These are phyloP conservation scores for Phylloscopus whistleri DNA, from an alignment of 2,113 vertebrate genomes.

Conservation along the genomic window DNA sequence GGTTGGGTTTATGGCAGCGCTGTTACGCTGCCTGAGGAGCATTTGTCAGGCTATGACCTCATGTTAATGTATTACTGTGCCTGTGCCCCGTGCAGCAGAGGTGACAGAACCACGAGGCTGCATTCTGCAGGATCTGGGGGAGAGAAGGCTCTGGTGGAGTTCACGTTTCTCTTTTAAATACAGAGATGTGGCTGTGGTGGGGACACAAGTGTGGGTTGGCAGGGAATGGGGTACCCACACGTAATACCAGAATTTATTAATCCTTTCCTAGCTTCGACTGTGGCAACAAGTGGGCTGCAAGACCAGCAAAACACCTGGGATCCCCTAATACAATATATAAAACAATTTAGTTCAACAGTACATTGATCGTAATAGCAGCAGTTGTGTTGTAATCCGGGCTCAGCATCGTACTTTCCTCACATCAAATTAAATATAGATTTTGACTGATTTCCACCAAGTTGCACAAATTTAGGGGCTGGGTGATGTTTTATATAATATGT, in stretches of 20 bases:
- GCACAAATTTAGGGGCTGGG: background rate
- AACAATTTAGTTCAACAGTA: background rate
- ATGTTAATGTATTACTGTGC: background rate
- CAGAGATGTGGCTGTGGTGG: background rate
- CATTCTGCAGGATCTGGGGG: background rate
- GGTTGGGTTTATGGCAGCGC: background rate
- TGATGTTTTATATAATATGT: conserved; percentile 2
- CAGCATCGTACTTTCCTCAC: background rate
- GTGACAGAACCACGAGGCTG: background rate
- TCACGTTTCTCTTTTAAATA: background rate
- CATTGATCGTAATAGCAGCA: background rate
- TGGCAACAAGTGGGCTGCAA: background rate
- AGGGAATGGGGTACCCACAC: background rate
- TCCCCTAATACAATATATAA: background rate
- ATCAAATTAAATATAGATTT: conserved; percentile 24
- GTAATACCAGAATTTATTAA: fast-evolving
- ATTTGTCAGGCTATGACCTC: background rate
- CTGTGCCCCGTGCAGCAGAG: background rate
- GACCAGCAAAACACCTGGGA: background rate
- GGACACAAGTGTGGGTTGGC: fast-evolving
- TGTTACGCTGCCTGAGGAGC: background rate
- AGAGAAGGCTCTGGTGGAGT: background rate
- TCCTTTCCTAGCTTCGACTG: background rate
- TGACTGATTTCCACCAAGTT: background rate
- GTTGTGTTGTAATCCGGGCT: background rate